Percentiles rank a stretch among this genome's conserved stretches.
These are phyloP conservation scores for Monochamus alternatus DNA, from an alignment of 2,888 invertebrate species.

Conservation along the genomic window DNA sequence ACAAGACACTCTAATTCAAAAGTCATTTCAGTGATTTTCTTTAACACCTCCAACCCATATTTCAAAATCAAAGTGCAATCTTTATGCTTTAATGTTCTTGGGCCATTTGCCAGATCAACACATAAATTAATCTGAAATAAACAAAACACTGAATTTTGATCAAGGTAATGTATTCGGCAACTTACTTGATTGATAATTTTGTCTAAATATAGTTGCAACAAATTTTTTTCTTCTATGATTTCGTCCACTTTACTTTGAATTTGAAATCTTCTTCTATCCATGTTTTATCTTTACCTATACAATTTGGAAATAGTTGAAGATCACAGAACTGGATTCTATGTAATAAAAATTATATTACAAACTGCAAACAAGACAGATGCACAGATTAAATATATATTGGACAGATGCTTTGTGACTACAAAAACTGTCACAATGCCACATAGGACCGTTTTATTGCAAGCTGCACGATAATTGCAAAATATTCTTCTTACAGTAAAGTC, in stretches of 20 bases:
- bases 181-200: conserved; percentile 36
- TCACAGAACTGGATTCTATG: too few relatives aligned
- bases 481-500: too few relatives aligned
- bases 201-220: conserved; percentile 39
- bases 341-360: too few relatives aligned
- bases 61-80: conserved; percentile 38
- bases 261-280: conserved; percentile 44
- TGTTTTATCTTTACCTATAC: neutral
- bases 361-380: too few relatives aligned
- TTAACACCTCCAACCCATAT: conserved; percentile 44
- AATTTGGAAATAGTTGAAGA: neutral
- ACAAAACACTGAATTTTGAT: neutral
- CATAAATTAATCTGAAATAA: conserved; percentile 35
- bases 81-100: conserved; percentile 34
- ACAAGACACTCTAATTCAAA: conserved; percentile 43
- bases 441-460: too few relatives aligned
- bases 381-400: too few relatives aligned
- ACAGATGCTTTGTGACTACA: neutral
- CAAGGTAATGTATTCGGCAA: neutral
- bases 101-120: conserved; percentile 31
- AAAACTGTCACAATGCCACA: neutral
- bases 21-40: conserved; percentile 46
- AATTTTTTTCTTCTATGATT: conserved; percentile 41
- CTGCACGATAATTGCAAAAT: too few relatives aligned
- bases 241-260: conserved; percentile 37